Evolutionary conservation across 2,797 vertebrate genomes (phyloP).

Genomic region (Acrossocheilus wenchowensis): DNA sequence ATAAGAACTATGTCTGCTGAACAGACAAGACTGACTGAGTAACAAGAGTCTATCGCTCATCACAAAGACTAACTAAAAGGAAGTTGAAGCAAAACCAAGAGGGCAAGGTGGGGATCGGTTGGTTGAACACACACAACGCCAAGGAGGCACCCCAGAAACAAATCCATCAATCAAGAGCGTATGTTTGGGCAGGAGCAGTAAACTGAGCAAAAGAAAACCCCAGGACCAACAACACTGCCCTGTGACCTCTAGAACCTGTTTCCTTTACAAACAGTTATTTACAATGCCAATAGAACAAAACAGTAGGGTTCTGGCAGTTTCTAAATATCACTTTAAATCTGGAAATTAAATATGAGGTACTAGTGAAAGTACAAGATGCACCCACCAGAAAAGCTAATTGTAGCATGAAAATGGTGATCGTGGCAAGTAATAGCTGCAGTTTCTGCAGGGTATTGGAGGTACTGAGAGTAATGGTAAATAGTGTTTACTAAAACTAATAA

Average conservation of each 20-base stretch:
- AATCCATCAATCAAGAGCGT: conserved; percentile 7
- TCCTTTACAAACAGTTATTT: not conserved
- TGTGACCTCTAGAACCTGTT: not conserved
- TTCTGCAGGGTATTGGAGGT: not conserved
- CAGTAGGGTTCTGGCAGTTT: not conserved
- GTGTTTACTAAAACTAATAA: not conserved
- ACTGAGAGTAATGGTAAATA: not conserved
- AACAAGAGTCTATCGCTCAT: not conserved
- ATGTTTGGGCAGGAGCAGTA: not conserved
- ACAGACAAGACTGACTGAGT: not conserved
- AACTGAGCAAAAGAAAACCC: conserved; percentile 16
- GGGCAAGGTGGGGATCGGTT: not conserved
- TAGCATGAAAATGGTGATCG: not conserved
- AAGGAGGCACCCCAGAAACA: not conserved
- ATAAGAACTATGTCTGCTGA: not conserved
- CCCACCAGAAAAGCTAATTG: not conserved
- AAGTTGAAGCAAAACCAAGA: not conserved
- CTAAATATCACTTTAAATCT: not conserved
- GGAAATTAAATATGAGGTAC: not conserved
- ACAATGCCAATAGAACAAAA: not conserved
- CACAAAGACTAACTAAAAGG: not conserved
- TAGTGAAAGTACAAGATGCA: not conserved
- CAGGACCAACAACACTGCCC: not conserved
- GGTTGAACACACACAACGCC: not conserved
- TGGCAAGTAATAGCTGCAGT: not conserved